phyloP scores from a whole-genome alignment of 2,113 vertebrate species.

The Anarhynchus alexandrinus region DNA sequence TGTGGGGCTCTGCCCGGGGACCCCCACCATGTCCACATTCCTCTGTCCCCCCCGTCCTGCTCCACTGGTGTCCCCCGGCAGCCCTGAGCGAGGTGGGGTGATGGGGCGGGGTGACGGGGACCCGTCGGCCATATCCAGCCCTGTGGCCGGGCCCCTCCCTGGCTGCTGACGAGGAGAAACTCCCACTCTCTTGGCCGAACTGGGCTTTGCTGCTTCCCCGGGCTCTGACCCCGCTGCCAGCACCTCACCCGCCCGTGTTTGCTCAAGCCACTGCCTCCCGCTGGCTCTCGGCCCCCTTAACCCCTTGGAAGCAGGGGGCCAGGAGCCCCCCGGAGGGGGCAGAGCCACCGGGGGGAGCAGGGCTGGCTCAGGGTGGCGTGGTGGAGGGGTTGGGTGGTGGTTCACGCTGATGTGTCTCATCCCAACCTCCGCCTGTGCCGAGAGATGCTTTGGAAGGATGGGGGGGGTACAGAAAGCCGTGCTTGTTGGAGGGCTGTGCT shows the following conservation, averaged over 20 bases:
- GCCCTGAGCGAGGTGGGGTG: neutral
- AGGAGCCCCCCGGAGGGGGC: neutral
- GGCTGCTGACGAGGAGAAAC: neutral
- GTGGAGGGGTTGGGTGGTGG: neutral
- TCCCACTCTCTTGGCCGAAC: neutral
- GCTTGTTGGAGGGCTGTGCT: too few species aligned
- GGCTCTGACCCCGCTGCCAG: neutral
- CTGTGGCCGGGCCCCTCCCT: neutral
- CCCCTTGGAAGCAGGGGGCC: neutral
- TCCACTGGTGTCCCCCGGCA: neutral
- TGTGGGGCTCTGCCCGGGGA: neutral
- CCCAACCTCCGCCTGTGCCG: neutral
- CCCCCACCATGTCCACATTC: neutral
- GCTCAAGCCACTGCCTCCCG: neutral
- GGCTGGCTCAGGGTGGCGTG: neutral
- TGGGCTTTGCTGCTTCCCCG: neutral
- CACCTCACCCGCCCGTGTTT: neutral
- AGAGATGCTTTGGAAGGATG: neutral
- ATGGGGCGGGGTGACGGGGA: rapidly evolving
- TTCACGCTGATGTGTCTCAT: neutral
- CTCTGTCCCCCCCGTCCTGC: neutral
- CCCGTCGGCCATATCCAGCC: rapidly evolving
- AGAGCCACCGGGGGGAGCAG: neutral
- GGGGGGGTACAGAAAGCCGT: rapidly evolving
- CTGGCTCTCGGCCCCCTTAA: neutral